Conservation (phyloP, 2,797 vertebrate species). For the Rhadinocentrus ornatus region DNA sequence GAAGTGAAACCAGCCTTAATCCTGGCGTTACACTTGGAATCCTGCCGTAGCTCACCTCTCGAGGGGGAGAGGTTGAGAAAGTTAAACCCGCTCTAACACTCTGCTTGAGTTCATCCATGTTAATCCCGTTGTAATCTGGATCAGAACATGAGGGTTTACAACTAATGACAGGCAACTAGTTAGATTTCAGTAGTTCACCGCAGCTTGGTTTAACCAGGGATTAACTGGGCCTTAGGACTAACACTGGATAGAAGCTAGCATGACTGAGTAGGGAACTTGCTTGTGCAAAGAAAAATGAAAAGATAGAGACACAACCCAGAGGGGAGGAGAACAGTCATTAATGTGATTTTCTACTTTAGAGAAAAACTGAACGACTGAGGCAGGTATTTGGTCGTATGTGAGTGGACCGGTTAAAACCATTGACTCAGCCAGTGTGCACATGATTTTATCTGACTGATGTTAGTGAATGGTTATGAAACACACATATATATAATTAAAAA, state of each 20-base stretch:
- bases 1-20: slow-evolving; percentile 78
- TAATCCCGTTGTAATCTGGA: slow-evolving; percentile 82
- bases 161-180: slow-evolving; percentile 83
- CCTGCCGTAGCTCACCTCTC: slow-evolving; percentile 76
- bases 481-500: not conserved
- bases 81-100: slow-evolving; percentile 78
- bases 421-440: slow-evolving; percentile 35
- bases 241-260: slow-evolving; percentile 54
- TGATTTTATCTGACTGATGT: slow-evolving; percentile 31
- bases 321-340: slow-evolving; percentile 34
- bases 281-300: slow-evolving; percentile 33
- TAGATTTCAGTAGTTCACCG: slow-evolving; percentile 73
- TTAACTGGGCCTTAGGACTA: slow-evolving; percentile 72
- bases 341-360: slow-evolving; percentile 34
- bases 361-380: slow-evolving; percentile 29
- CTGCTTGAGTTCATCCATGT: slow-evolving; percentile 77
- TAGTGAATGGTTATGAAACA: not conserved
- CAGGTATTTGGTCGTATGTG: slow-evolving; percentile 32
- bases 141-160: slow-evolving; percentile 77
- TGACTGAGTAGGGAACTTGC: slow-evolving; percentile 51
- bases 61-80: slow-evolving; percentile 76
- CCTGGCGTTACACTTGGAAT: slow-evolving; percentile 75
- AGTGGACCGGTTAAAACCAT: slow-evolving; percentile 49
- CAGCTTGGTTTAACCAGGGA: slow-evolving; percentile 77
- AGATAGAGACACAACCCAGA: slow-evolving; percentile 37